Percentiles rank a stretch among this genome's conserved stretches.
Conservation (phyloP, 2,113 vertebrate genomes). For the Terrapene triunguis region DNA sequence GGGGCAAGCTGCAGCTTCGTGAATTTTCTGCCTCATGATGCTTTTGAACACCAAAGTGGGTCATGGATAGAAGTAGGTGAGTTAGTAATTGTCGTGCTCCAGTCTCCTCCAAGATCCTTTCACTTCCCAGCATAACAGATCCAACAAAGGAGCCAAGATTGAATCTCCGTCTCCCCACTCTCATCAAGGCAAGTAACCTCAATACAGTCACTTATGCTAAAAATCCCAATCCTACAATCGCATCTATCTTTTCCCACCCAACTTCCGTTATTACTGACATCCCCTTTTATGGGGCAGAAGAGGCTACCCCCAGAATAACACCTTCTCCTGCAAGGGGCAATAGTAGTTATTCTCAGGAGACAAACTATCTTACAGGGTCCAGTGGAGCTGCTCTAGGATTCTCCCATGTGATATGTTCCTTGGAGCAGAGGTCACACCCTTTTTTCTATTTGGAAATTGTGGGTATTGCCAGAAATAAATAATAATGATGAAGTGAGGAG, state of each 20-base stretch:
- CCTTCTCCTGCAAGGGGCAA: neutral
- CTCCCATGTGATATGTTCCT: neutral
- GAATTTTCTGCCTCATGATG: constrained; percentile 26
- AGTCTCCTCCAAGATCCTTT: neutral
- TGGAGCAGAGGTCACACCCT: neutral
- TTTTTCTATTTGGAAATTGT: neutral
- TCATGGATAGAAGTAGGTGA: neutral
- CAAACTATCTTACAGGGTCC: neutral
- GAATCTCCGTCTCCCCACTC: neutral
- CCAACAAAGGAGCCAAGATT: neutral
- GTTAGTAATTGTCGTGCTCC: neutral
- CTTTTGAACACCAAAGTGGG: neutral
- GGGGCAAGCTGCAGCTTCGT: neutral
- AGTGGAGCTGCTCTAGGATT: neutral
- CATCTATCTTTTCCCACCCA: neutral
- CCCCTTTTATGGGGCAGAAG: neutral
- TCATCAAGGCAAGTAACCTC: neutral
- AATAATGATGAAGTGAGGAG: too few relatives aligned
- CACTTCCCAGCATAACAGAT: neutral
- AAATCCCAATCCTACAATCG: neutral
- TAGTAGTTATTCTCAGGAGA: neutral
- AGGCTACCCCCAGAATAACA: neutral
- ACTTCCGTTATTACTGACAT: neutral
- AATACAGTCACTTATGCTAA: neutral
- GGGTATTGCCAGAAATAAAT: too few relatives aligned